Conservation (phyloP, 2,113 vertebrate genomes). For the Oryzias curvinotus region DNA sequence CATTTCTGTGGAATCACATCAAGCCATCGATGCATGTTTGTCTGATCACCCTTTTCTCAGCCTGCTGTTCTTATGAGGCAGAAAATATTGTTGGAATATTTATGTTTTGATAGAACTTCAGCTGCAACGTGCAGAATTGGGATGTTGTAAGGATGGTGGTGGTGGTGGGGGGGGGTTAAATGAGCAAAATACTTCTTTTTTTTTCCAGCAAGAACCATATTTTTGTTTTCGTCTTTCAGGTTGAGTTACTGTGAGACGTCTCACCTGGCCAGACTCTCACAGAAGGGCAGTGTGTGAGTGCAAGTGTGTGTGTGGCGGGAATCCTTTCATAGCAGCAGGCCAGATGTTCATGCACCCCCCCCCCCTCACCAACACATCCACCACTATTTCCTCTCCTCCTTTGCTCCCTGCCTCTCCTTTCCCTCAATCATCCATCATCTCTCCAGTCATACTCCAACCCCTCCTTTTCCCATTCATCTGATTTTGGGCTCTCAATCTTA, state of each 20-base stretch:
- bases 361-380: conserved; percentile 3
- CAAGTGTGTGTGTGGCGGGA: conserved; percentile 10
- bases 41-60: no score
- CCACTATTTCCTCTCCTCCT: conserved; percentile 2
- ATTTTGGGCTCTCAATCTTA: conserved; percentile 8
- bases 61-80: no score
- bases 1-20: no score
- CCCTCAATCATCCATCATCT: conserved; percentile 5
- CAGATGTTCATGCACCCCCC: conserved; percentile 39
- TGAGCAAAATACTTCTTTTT: no score
- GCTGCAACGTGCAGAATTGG: no score
- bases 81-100: no score
- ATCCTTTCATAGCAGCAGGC: conserved; percentile 33
- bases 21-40: no score
- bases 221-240: not conserved
- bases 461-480: conserved; percentile 1
- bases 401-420: conserved; percentile 8
- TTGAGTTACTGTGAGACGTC: not conserved
- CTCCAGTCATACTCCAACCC: conserved; percentile 4
- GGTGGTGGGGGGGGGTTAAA: no score
- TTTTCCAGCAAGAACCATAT: not conserved
- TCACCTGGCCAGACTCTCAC: conserved; percentile 29
- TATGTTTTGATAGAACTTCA: no score
- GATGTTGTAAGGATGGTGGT: no score
- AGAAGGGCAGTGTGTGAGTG: not conserved